Evolutionary conservation across 2,113 vertebrate species (phyloP).

Genomic region (Centropristis striata): DNA sequence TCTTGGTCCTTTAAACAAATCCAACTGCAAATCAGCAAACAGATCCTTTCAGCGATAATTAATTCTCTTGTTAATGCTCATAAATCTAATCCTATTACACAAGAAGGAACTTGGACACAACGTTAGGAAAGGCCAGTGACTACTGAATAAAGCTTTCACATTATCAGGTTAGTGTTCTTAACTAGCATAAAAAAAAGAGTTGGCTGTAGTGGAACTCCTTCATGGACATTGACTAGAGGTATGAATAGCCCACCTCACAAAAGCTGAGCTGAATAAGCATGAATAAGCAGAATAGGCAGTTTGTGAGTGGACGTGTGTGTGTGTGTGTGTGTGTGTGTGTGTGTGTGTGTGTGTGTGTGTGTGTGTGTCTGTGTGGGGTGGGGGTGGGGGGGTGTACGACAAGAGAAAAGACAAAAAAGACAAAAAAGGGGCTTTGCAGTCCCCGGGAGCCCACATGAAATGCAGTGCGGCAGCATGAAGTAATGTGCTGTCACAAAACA

Average conservation of each 20-base stretch:
- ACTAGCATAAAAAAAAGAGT: conserved; percentile 45
- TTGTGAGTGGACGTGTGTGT: conserved; percentile 63
- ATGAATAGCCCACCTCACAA: conserved; percentile 75
- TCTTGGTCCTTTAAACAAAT: conserved; percentile 29
- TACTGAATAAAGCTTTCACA: conserved; percentile 32
- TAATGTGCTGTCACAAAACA: conserved; percentile 36
- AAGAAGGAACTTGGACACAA: conserved; percentile 44
- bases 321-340: no score
- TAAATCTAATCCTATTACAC: conserved; percentile 70
- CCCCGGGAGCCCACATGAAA: conserved; percentile 49
- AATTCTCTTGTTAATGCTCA: conserved; percentile 48
- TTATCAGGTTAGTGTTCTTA: conserved; percentile 47
- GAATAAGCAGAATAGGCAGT: conserved; percentile 77
- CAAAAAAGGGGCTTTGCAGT: conserved; percentile 62
- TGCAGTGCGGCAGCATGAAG: conserved; percentile 22
- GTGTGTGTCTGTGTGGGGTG: no score
- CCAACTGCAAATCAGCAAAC: conserved; percentile 47
- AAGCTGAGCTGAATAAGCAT: conserved; percentile 77
- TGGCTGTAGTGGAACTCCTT: conserved; percentile 41
- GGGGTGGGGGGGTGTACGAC: neutral
- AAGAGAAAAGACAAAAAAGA: conserved; percentile 59
- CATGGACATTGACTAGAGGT: conserved; percentile 56
- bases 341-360: no score
- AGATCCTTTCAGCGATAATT: conserved; percentile 43
- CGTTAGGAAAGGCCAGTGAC: conserved; percentile 2